phyloP scores from a whole-genome alignment of 2,888 invertebrate genomes.

The Tuberolachnus salignus region DNA sequence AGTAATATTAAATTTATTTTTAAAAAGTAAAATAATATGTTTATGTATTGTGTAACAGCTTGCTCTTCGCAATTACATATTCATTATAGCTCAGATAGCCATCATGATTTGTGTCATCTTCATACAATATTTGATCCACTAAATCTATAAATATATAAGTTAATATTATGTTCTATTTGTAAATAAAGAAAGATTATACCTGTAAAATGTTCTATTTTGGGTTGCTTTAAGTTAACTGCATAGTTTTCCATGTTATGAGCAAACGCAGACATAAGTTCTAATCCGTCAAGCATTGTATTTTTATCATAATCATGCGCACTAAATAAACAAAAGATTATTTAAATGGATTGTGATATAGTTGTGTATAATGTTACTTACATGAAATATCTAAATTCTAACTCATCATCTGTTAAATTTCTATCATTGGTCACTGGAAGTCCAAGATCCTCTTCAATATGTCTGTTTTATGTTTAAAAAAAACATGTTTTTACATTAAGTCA shows the following conservation, averaged over 20 bases:
- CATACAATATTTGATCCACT: constrained; percentile 81
- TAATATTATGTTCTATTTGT: neutral
- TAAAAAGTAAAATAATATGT: constrained; percentile 5
- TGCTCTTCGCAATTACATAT: constrained; percentile 67
- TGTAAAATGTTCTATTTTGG: constrained; percentile 34
- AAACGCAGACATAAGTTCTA: constrained; percentile 85
- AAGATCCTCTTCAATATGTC: constrained; percentile 81
- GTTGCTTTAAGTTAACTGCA: constrained; percentile 62
- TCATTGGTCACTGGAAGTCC: constrained; percentile 66
- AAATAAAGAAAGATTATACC: constrained; percentile 4
- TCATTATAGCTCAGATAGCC: constrained; percentile 87
- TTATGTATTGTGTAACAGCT: constrained; percentile 58
- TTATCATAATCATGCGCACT: constrained; percentile 86
- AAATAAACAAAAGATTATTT: constrained; percentile 46
- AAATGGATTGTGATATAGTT: neutral
- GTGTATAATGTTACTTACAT: constrained; percentile 63
- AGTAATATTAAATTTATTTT: constrained; percentile 8
- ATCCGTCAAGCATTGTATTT: constrained; percentile 85
- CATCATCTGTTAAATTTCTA: constrained; percentile 81
- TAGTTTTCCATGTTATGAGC: constrained; percentile 75
- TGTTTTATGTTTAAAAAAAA: constrained; percentile 62
- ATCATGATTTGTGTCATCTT: constrained; percentile 84
- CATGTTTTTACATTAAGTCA: neutral
- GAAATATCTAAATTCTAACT: constrained; percentile 84
- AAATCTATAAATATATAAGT: constrained; percentile 68